Percentiles rank a stretch among this genome's conserved stretches.
Conservation (phyloP, 1,140 invertebrate species). For the Caerostris extrusa region DNA sequence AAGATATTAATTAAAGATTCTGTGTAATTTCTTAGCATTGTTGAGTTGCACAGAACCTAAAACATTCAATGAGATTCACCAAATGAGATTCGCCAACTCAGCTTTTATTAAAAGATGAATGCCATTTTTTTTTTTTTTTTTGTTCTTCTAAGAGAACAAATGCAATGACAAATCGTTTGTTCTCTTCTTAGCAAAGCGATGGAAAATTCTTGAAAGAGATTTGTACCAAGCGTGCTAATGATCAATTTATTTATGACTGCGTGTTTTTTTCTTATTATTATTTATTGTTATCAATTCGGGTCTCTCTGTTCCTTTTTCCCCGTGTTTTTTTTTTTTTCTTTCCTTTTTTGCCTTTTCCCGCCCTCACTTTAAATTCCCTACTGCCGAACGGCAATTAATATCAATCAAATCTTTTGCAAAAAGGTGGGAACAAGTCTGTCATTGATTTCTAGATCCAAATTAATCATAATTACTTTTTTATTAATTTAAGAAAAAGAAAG, state of each 20-base stretch:
- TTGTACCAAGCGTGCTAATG: slow-evolving; percentile 63
- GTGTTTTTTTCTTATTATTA: slow-evolving; percentile 17
- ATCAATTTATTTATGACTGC: slow-evolving; percentile 70
- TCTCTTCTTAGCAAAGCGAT: slow-evolving; percentile 11
- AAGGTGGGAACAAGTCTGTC: slow-evolving; percentile 74
- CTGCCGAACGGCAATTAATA: slow-evolving; percentile 67
- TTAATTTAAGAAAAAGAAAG: slow-evolving; percentile 76
- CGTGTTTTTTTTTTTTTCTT: not conserved
- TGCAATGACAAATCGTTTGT: slow-evolving; percentile 68
- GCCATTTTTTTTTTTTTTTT: slow-evolving; percentile 16
- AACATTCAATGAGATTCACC: not conserved
- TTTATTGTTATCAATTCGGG: slow-evolving; percentile 71
- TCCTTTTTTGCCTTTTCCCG: not conserved
- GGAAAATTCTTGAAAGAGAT: slow-evolving; percentile 33
- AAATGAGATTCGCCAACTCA: not conserved
- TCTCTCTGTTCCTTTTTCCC: slow-evolving; percentile 33
- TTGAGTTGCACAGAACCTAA: not conserved
- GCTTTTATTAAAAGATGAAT: slow-evolving; percentile 44
- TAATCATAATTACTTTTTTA: slow-evolving; percentile 77
- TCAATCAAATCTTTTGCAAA: slow-evolving; percentile 72
- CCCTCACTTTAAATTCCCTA: slow-evolving; percentile 48
- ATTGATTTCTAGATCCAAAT: slow-evolving; percentile 72
- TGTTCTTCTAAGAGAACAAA: not conserved
- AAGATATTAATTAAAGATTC: not conserved
- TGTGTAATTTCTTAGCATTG: not conserved